These are phyloP conservation scores for Sphaerophoria taeniata DNA, from an alignment of 2,888 invertebrate genomes.

Conservation along the genomic window DNA sequence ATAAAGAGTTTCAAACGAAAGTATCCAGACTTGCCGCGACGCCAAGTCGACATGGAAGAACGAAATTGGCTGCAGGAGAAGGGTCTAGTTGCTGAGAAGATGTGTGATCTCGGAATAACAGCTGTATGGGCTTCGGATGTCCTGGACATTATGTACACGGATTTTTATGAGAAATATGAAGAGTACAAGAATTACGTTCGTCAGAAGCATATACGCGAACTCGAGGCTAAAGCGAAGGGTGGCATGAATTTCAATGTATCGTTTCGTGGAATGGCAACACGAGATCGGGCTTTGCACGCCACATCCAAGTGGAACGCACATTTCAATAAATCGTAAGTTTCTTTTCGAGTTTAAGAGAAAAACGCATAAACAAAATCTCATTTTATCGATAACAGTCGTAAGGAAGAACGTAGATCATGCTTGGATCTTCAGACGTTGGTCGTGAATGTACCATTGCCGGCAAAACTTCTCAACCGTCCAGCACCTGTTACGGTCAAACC, in stretches of 20 bases:
- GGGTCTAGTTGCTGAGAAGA: slow-evolving; percentile 93
- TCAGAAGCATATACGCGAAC: slow-evolving; percentile 87
- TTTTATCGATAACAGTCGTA: slow-evolving; percentile 82
- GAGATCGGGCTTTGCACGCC: slow-evolving; percentile 91
- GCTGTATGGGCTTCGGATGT: slow-evolving; percentile 96
- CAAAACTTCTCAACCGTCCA: slow-evolving; percentile 78
- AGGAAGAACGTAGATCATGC: slow-evolving; percentile 90
- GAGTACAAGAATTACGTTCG: slow-evolving; percentile 88
- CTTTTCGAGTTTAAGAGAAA: no score
- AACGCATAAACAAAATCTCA: background rate
- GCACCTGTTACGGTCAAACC: slow-evolving; percentile 76
- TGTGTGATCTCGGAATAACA: slow-evolving; percentile 96
- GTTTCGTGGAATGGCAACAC: slow-evolving; percentile 84
- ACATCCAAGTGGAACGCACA: slow-evolving; percentile 95
- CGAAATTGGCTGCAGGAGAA: slow-evolving; percentile 93
- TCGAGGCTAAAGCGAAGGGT: slow-evolving; percentile 87
- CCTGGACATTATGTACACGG: slow-evolving; percentile 96
- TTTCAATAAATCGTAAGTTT: slow-evolving; percentile 87
- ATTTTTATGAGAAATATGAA: slow-evolving; percentile 97
- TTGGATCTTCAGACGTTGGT: slow-evolving; percentile 96
- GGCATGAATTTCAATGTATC: slow-evolving; percentile 83
- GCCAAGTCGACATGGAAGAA: slow-evolving; percentile 95
- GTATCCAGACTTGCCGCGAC: slow-evolving; percentile 93
- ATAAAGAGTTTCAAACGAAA: slow-evolving; percentile 98
- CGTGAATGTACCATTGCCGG: slow-evolving; percentile 89